Conservation (phyloP, 2,797 vertebrate genomes). For the Ceryle rudis region DNA sequence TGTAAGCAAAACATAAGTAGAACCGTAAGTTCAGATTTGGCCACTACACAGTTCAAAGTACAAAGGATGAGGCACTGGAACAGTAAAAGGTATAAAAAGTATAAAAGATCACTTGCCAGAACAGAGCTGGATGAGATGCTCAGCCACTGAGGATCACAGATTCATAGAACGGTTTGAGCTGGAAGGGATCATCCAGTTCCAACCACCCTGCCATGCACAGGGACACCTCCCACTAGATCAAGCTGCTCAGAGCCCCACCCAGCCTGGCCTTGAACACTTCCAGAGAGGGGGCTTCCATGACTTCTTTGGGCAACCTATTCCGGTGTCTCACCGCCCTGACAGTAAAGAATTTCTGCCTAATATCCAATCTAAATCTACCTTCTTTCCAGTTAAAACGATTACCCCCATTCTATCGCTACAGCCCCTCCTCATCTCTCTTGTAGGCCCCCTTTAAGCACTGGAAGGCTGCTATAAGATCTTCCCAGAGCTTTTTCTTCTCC, state of each 20-base stretch:
- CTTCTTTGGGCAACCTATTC: background rate
- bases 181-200: background rate
- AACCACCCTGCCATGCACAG: background rate
- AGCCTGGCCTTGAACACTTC: background rate
- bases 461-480: background rate
- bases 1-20: background rate
- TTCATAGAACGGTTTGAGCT: background rate
- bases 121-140: background rate
- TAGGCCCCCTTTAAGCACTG: background rate
- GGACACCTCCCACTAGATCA: background rate
- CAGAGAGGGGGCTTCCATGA: background rate
- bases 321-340: background rate
- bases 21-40: background rate
- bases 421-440: background rate
- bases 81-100: too few species aligned
- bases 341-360: background rate
- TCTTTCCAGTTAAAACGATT: background rate
- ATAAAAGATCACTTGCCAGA: background rate
- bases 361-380: background rate
- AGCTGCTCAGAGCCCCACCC: background rate
- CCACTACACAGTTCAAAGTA: background rate
- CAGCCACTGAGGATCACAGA: background rate
- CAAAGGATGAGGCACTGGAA: background rate
- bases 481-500: background rate
- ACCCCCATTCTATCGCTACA: background rate